A percentile compares a stretch with the other conserved stretches of the same genome.
phyloP scores from a whole-genome alignment of 2,113 vertebrate genomes.

The Meles meles region DNA sequence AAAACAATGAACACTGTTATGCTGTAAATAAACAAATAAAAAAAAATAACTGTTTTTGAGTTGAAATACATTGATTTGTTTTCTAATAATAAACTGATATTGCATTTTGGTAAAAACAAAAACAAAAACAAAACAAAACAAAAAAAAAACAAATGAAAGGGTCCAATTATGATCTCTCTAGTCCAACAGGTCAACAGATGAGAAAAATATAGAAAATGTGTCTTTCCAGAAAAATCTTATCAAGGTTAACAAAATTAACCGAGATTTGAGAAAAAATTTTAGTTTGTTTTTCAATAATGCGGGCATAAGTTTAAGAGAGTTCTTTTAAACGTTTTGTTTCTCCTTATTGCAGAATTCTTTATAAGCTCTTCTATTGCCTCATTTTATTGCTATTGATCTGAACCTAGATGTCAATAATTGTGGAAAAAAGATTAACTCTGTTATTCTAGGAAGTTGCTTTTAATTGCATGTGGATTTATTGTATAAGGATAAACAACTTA shows the following conservation, averaged over 20 bases:
- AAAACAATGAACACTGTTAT: no score
- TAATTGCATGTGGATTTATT: constrained; percentile 13
- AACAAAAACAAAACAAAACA: no score
- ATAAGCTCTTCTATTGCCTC: background rate
- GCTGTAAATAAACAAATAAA: no score
- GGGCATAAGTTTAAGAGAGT: background rate
- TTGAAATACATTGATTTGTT: background rate
- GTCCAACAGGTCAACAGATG: background rate
- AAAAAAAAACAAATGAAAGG: background rate
- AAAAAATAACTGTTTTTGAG: background rate
- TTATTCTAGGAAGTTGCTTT: background rate
- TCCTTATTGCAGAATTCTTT: background rate
- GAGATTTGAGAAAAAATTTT: background rate
- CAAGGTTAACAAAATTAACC: background rate
- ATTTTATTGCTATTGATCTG: background rate
- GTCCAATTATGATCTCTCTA: background rate
- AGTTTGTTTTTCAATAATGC: background rate
- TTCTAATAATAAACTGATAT: background rate
- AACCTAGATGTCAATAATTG: background rate
- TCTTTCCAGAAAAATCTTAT: background rate
- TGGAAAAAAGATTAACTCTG: background rate
- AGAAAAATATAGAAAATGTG: background rate
- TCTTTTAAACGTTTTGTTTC: background rate
- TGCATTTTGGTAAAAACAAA: background rate
- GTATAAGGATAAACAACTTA: background rate